A percentile compares a stretch with the other conserved stretches of the same genome.
phyloP scores from a whole-genome alignment of 1,140 invertebrate genomes.

The Heliconius melpomene region DNA sequence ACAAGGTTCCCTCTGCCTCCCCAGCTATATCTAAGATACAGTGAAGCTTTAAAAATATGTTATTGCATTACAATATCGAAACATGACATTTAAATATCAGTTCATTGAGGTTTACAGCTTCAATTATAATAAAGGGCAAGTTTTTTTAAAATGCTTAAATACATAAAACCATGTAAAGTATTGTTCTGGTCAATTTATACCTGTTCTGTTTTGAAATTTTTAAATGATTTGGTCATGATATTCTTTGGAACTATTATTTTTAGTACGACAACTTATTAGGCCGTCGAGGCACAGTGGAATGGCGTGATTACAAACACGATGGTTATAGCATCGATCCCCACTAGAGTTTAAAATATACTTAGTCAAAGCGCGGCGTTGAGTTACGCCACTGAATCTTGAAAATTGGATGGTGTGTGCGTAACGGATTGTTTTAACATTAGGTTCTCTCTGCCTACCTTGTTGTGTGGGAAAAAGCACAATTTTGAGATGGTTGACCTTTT shows the following conservation, averaged over 20 bases:
- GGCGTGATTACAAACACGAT: too few relatives aligned
- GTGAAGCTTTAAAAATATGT: not conserved
- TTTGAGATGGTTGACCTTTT: too few relatives aligned
- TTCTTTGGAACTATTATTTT: not conserved
- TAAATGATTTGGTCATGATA: too few relatives aligned
- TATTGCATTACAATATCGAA: not conserved
- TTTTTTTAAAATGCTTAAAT: not conserved
- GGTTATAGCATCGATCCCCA: not conserved
- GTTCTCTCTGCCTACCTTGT: not conserved
- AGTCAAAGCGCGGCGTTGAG: not conserved
- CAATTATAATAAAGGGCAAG: not conserved
- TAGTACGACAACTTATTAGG: too few relatives aligned
- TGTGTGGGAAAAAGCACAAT: not conserved
- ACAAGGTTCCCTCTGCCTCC: too few relatives aligned
- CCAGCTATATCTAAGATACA: too few relatives aligned
- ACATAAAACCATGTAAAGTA: not conserved
- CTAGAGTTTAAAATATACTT: too few relatives aligned
- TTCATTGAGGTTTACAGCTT: not conserved
- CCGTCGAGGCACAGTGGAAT: too few relatives aligned
- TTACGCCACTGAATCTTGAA: not conserved
- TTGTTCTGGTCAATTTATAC: not conserved
- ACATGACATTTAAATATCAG: slow-evolving; percentile 4
- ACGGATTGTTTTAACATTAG: not conserved
- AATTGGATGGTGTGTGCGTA: not conserved
- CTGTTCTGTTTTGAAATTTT: not conserved